Percentiles rank a stretch among this genome's conserved stretches.
Conservation (phyloP, 1,140 invertebrate species). For the Elymnias hypermnestra region DNA sequence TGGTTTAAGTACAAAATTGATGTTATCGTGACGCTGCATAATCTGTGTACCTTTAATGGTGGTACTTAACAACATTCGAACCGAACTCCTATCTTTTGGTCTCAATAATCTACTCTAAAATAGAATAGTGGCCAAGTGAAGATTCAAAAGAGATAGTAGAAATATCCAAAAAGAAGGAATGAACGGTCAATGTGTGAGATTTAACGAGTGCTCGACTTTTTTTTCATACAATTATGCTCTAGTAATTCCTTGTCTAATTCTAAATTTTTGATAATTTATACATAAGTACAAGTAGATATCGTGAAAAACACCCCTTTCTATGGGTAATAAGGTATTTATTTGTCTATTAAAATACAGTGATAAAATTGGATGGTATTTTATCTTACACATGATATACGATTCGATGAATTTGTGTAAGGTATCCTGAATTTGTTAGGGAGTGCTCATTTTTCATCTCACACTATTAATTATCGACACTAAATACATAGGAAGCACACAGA, state of each 20-base stretch:
- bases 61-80: slow-evolving; percentile 44
- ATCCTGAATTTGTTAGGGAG: too few species aligned
- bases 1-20: slow-evolving; percentile 28
- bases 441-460: too few species aligned
- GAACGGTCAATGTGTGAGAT: slow-evolving; percentile 72
- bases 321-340: slow-evolving; percentile 12
- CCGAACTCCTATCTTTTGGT: slow-evolving; percentile 63
- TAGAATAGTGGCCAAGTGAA: slow-evolving; percentile 63
- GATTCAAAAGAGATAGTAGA: slow-evolving; percentile 59
- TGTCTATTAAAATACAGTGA: slow-evolving; percentile 16
- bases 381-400: too few species aligned
- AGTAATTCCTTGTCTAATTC: slow-evolving; percentile 71
- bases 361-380: not conserved
- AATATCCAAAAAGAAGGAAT: slow-evolving; percentile 65
- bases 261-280: slow-evolving; percentile 70
- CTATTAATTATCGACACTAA: too few species aligned
- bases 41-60: slow-evolving; percentile 6
- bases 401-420: too few species aligned
- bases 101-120: slow-evolving; percentile 66
- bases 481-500: too few species aligned
- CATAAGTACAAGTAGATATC: slow-evolving; percentile 56
- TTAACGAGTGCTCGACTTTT: slow-evolving; percentile 74
- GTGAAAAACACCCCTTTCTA: slow-evolving; percentile 33
- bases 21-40: slow-evolving; percentile 21
- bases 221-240: slow-evolving; percentile 71